Conservation (phyloP, 2,113 vertebrate genomes). For the Tapirus terrestris region DNA sequence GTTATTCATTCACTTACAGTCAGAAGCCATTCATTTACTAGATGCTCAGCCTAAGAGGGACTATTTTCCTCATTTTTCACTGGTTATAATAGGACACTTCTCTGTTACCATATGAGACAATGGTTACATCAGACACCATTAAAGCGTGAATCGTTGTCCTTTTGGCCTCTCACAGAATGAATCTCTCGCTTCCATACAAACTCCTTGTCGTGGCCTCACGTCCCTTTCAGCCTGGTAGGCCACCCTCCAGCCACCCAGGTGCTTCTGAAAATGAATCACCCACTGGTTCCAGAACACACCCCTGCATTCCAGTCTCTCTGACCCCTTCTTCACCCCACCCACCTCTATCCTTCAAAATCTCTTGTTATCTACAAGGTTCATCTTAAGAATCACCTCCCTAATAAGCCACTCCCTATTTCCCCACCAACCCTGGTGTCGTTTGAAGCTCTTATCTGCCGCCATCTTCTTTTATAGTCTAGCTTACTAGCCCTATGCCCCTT, state of each 20-base stretch:
- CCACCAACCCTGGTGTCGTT: background rate
- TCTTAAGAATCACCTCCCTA: background rate
- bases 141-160: background rate
- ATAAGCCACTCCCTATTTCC: background rate
- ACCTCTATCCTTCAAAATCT: background rate
- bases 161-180: background rate
- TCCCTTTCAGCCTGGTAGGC: background rate
- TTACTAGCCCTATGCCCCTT: background rate
- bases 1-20: background rate
- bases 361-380: background rate
- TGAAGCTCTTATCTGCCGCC: conserved; percentile 45
- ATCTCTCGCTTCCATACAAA: background rate
- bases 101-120: background rate
- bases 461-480: background rate
- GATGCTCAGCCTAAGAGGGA: background rate
- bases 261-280: background rate
- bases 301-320: background rate
- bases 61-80: background rate
- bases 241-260: background rate
- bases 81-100: background rate
- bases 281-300: too few relatives aligned
- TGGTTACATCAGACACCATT: background rate
- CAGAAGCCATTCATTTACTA: background rate
- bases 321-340: background rate
- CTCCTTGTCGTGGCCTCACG: accelerated